Evolutionary conservation across 2,113 vertebrate genomes (phyloP), one percentile per base, ranked within the genome.

Genomic region (Aphelocoma coerulescens): DNA sequence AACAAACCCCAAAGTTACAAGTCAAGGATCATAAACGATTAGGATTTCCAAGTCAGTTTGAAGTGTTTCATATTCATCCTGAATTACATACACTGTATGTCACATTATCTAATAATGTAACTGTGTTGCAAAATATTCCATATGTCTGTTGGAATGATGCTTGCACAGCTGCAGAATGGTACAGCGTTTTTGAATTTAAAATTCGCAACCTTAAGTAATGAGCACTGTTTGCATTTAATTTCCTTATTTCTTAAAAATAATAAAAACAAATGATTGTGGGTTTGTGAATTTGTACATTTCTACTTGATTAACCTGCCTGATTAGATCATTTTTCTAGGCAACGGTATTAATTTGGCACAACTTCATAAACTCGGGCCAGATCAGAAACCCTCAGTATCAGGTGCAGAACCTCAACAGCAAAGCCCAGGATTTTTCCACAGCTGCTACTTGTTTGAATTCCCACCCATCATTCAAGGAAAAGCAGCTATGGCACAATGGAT

Each of bases 21-120:
- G 81, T 73, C 85, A 71, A 58, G 62, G 67, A 85, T 65, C 32
- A 61, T n/a, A 77, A 83, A 73, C 1, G 4, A 85, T 80, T 24
- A 58, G 62, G 63, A 51, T 73, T 94, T 91, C 85, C 75, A 85
- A 80, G 46, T 18, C 24, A 51, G 51, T 84, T 16, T 67, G 41
- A 93, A 96, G 85, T 54, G 89, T 93, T 91, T 77, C 62, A 83
- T 88, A 77, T 69, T 93, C 68, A 74, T 80, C 71, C 75, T 58
- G 66, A 92, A 88, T 51, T 77, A 63, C 59, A 55, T 55, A 51
- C 32, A 67, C 41, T 52, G 52, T 44, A 44, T 68, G 76, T 80
- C 94, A 92, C 82, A 81, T 78, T 89, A 87, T 61, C 94, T 81
- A 89, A 68, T 84, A 89, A 81, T 3, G 3, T 27, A 87, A 85